Percentiles rank a stretch among this genome's conserved stretches.
Conservation (phyloP, 2,888 invertebrate genomes). For the Masnerella sp. region DNA sequence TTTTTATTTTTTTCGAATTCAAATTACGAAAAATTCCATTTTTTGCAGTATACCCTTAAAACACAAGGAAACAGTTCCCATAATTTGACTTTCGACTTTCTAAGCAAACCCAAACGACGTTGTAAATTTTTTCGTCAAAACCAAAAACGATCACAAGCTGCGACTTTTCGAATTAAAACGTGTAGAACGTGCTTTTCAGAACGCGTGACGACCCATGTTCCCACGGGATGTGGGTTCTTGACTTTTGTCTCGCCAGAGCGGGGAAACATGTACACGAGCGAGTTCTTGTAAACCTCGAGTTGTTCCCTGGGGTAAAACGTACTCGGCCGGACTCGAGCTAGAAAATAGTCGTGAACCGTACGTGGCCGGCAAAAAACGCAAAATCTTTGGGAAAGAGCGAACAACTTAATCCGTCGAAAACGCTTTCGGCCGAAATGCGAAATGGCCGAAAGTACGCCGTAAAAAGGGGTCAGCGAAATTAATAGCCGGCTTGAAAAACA, state of each 20-base stretch:
- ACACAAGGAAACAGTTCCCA: too few relatives aligned
- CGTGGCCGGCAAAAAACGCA: background rate
- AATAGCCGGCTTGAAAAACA: too few relatives aligned
- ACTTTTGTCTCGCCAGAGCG: conserved; percentile 68
- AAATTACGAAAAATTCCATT: too few relatives aligned
- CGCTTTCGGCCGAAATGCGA: too few relatives aligned
- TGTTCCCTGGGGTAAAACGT: conserved; percentile 47
- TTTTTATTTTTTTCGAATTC: too few relatives aligned
- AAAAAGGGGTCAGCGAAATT: too few relatives aligned
- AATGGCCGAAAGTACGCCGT: too few relatives aligned
- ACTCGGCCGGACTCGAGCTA: conserved; percentile 33
- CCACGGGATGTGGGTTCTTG: conserved; percentile 67
- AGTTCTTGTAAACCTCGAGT: conserved; percentile 62
- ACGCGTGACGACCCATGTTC: conserved; percentile 68
- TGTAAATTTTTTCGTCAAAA: background rate
- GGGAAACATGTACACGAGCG: conserved; percentile 60
- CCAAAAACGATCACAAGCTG: conserved; percentile 13
- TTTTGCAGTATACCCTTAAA: too few relatives aligned
- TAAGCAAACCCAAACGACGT: too few relatives aligned
- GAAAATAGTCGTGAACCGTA: conserved; percentile 48
- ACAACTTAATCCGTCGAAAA: too few relatives aligned
- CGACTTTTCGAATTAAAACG: conserved; percentile 36
- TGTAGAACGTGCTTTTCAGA: conserved; percentile 61
- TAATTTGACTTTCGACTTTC: too few relatives aligned
- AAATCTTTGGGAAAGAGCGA: background rate